These are phyloP conservation scores for Sisyra nigra DNA, from an alignment of 2,888 invertebrate genomes.

Conservation along the genomic window DNA sequence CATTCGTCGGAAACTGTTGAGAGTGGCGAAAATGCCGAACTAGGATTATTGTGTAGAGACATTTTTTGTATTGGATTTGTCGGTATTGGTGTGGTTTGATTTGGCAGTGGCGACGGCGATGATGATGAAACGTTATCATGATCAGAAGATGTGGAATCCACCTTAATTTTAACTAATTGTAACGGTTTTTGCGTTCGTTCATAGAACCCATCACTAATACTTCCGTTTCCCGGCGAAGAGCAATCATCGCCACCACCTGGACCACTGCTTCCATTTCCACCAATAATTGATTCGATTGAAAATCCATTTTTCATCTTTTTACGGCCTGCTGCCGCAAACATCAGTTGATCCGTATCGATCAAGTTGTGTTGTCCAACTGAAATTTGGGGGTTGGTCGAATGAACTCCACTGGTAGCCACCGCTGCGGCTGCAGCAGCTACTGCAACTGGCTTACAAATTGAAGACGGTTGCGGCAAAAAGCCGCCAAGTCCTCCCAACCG, in stretches of 20 bases:
- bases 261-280: slow-evolving; percentile 19
- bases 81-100: slow-evolving; percentile 13
- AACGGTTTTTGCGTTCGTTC: slow-evolving; percentile 14
- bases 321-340: slow-evolving; percentile 18
- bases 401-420: slow-evolving; percentile 8
- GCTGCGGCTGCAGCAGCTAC: slow-evolving; percentile 20
- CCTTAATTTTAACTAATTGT: slow-evolving; percentile 16
- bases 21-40: slow-evolving; percentile 55
- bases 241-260: slow-evolving; percentile 5
- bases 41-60: slow-evolving; percentile 28
- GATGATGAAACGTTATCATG: background rate
- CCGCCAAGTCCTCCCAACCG: slow-evolving; percentile 33
- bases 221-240: slow-evolving; percentile 6
- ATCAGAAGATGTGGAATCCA: slow-evolving; percentile 15
- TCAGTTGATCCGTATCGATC: slow-evolving; percentile 22
- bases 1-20: slow-evolving; percentile 40
- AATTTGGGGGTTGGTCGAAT: background rate
- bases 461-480: slow-evolving; percentile 25
- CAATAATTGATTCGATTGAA: slow-evolving; percentile 45
- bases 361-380: background rate
- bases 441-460: slow-evolving; percentile 27
- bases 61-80: slow-evolving; percentile 18
- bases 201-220: background rate
- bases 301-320: slow-evolving; percentile 40
- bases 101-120: slow-evolving; percentile 10